phyloP scores from a whole-genome alignment of 2,113 vertebrate species.

The Motacilla tschutschensis region DNA sequence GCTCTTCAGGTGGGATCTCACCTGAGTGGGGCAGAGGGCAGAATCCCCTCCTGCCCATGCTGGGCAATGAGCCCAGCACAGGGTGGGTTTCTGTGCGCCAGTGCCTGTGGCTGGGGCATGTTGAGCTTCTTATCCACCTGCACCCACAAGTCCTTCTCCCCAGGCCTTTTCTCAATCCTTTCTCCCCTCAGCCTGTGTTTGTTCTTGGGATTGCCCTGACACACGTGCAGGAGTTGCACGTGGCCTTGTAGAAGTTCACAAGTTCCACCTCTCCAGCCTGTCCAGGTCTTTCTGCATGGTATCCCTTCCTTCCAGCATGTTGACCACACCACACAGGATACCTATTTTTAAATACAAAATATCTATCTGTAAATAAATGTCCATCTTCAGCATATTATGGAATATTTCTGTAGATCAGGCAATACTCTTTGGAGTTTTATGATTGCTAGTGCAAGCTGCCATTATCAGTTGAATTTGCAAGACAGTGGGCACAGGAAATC shows the following conservation, averaged over 20 bases:
- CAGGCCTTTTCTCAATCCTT: background rate
- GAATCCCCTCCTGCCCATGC: background rate
- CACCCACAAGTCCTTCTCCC: background rate
- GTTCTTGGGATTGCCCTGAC: background rate
- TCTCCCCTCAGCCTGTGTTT: background rate
- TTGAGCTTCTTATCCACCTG: background rate
- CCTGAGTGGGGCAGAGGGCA: background rate
- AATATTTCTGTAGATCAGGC: background rate
- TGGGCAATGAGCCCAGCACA: background rate
- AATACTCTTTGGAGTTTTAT: background rate
- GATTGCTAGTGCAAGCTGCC: background rate
- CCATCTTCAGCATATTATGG: background rate
- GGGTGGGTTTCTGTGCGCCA: background rate
- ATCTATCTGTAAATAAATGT: background rate
- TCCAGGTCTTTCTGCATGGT: background rate
- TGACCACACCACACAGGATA: background rate
- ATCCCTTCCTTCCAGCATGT: background rate
- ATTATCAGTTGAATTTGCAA: background rate
- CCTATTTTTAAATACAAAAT: background rate
- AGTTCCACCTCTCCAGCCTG: background rate
- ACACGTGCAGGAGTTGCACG: background rate
- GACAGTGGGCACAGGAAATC: background rate
- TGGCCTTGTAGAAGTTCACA: background rate
- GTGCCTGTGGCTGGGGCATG: rapidly evolving
- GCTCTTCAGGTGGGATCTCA: background rate